These are phyloP conservation scores for Cheilosia impressa DNA, from an alignment of 2,888 invertebrate genomes.

Conservation along the genomic window DNA sequence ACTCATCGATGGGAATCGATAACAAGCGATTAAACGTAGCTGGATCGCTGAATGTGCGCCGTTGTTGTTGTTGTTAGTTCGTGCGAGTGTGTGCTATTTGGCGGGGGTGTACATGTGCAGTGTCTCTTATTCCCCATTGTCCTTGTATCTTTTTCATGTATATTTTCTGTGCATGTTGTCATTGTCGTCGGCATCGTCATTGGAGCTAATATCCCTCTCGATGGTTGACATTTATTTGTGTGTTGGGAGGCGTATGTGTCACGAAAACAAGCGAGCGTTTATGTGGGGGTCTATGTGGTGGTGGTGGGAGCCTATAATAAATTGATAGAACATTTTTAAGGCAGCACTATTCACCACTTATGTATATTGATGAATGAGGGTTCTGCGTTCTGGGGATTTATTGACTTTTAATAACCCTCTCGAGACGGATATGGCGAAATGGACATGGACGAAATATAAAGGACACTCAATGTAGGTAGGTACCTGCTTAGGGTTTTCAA, in stretches of 20 bases:
- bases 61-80: background rate
- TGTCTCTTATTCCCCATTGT: conserved; percentile 34
- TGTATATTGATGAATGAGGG: conserved; percentile 13
- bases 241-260: conserved; percentile 34
- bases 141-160: conserved; percentile 35
- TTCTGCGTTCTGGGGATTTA: conserved; percentile 11
- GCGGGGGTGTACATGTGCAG: conserved; percentile 1
- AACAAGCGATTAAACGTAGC: conserved; percentile 68
- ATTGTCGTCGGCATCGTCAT: conserved; percentile 2
- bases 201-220: conserved; percentile 46
- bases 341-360: background rate
- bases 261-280: conserved; percentile 60
- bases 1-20: conserved; percentile 72
- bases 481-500: background rate
- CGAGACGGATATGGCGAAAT: background rate
- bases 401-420: conserved; percentile 14
- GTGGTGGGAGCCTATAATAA: conserved; percentile 17
- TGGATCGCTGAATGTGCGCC: conserved; percentile 49
- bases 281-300: background rate
- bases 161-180: conserved; percentile 13
- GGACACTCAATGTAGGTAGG: background rate
- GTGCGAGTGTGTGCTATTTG: background rate
- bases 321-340: background rate
- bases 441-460: conserved; percentile 1
- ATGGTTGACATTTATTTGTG: conserved; percentile 56